Evolutionary conservation across 2,113 vertebrate genomes (phyloP).

Genomic region (Gallinago jamesoni): DNA sequence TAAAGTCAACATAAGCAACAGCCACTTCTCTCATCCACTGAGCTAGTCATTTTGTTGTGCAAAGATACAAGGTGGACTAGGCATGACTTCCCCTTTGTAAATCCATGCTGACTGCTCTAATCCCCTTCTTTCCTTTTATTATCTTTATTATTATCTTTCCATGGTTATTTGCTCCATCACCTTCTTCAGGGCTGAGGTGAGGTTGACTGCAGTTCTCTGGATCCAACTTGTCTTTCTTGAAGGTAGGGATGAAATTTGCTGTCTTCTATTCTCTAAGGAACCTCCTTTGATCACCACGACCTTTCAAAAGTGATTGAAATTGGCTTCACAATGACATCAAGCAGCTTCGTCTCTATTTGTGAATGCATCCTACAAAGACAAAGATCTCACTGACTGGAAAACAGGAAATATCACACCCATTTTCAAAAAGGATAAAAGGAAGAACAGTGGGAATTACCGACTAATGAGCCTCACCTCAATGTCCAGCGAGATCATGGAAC

Average conservation of each 20-base stretch:
- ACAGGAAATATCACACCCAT: not conserved
- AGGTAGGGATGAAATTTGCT: not conserved
- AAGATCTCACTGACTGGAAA: not conserved
- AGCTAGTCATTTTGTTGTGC: not conserved
- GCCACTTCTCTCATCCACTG: not conserved
- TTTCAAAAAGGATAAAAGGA: not conserved
- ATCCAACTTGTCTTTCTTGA: not conserved
- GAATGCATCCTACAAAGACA: not conserved
- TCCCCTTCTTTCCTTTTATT: not conserved
- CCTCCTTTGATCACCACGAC: not conserved
- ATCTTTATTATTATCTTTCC: not conserved
- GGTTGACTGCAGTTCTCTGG: not conserved
- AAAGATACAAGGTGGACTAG: not conserved
- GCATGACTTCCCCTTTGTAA: not conserved
- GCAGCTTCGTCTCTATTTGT: not conserved
- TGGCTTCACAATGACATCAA: not conserved
- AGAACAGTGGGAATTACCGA: not conserved
- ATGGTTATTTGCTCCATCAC: not conserved
- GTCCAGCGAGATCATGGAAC: not conserved
- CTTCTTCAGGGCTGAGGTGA: not conserved
- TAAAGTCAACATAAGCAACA: not conserved
- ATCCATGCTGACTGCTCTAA: not conserved
- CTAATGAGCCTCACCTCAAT: not conserved
- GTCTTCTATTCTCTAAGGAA: not conserved
- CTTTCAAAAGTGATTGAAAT: not conserved